phyloP scores from a whole-genome alignment of 2,113 vertebrate genomes.

The Peromyscus maniculatus region DNA sequence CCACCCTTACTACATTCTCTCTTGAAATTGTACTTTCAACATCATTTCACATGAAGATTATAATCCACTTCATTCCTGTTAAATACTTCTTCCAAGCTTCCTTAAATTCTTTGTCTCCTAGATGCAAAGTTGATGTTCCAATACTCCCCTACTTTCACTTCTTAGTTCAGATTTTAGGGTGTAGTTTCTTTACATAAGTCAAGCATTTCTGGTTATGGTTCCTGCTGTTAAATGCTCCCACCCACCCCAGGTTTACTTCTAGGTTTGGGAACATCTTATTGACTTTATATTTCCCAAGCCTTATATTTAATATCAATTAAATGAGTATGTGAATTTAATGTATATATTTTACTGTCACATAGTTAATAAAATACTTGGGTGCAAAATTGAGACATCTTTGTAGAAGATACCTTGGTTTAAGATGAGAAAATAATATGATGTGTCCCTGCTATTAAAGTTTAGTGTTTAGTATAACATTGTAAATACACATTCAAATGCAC shows the following conservation, averaged over 20 bases:
- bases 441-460: background rate
- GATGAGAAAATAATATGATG: background rate
- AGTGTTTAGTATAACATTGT: conserved; percentile 27
- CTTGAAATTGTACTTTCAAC: background rate
- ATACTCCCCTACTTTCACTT: background rate
- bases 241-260: background rate
- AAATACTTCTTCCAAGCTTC: background rate
- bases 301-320: background rate
- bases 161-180: background rate
- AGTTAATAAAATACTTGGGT: conserved; percentile 27
- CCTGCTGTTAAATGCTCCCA: background rate
- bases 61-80: background rate
- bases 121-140: background rate
- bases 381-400: conserved; percentile 33
- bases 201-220: background rate
- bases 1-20: background rate
- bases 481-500: background rate
- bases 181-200: background rate
- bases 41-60: background rate
- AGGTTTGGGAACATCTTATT: background rate
- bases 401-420: conserved; percentile 24
- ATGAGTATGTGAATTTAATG: background rate
- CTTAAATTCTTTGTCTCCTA: background rate
- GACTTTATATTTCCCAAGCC: conserved; percentile 8
- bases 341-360: background rate